phyloP scores from a whole-genome alignment of 1,140 invertebrate genomes.

The Mycetomoellerius zeteki region DNA sequence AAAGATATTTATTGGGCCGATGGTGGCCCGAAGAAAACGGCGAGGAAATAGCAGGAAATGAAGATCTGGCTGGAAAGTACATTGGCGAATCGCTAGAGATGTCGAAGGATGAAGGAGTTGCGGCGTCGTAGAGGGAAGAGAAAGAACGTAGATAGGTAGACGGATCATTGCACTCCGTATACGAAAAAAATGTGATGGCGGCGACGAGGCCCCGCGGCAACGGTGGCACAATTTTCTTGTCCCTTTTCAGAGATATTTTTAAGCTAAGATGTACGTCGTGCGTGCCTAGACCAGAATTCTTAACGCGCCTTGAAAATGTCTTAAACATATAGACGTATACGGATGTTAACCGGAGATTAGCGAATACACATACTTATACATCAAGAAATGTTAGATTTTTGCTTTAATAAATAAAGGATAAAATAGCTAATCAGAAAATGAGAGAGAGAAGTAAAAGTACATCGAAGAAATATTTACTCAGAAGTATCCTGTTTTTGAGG shows the following conservation, averaged over 20 bases:
- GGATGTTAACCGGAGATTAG: not conserved
- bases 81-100: constrained; percentile 25
- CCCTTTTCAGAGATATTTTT: constrained; percentile 9
- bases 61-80: constrained; percentile 50
- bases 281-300: constrained; percentile 26
- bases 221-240: constrained; percentile 27
- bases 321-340: not conserved
- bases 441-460: not conserved
- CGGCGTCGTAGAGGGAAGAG: not conserved
- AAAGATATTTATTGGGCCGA: constrained; percentile 47
- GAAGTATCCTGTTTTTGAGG: constrained; percentile 11
- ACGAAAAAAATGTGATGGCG: constrained; percentile 37
- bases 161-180: constrained; percentile 3
- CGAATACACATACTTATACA: not conserved
- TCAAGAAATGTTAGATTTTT: not conserved
- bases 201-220: constrained; percentile 7
- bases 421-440: not conserved
- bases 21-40: not conserved
- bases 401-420: constrained; percentile 8
- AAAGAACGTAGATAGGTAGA: constrained; percentile 14
- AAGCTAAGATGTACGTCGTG: not conserved
- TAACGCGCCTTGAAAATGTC: not conserved
- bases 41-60: constrained; percentile 27
- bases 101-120: constrained; percentile 20
- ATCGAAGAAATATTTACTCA: constrained; percentile 17